Conservation (phyloP, 1,140 invertebrate species). For the Drosophila repletoides region DNA sequence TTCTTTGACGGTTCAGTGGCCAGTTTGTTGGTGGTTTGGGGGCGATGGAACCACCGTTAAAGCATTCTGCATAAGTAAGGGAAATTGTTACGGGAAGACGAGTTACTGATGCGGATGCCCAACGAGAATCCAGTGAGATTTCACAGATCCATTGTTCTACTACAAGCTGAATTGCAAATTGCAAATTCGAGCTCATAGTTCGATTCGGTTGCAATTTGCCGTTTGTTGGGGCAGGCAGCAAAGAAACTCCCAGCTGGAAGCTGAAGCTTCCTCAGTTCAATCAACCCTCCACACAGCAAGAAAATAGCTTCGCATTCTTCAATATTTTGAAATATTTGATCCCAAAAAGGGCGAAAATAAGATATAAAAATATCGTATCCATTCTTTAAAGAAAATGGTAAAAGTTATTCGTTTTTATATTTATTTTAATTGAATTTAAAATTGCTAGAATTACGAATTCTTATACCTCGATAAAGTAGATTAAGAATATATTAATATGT, state of each 20-base stretch:
- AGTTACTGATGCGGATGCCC: conserved; percentile 56
- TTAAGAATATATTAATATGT: too few relatives aligned
- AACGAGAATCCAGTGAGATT: background rate
- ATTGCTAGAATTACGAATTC: too few relatives aligned
- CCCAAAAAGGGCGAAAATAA: too few relatives aligned
- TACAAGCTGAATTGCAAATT: conserved; percentile 76
- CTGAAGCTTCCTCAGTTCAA: conserved; percentile 17
- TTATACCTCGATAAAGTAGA: too few relatives aligned
- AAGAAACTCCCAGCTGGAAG: conserved; percentile 24
- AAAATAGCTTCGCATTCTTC: too few relatives aligned
- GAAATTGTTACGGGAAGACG: conserved; percentile 75
- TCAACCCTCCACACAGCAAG: too few relatives aligned
- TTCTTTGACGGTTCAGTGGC: conserved; percentile 45
- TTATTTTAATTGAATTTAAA: too few relatives aligned
- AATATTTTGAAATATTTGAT: too few relatives aligned
- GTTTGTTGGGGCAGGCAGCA: conserved; percentile 76
- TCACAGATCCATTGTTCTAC: conserved; percentile 61
- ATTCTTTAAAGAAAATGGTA: too few relatives aligned
- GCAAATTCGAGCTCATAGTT: conserved; percentile 68
- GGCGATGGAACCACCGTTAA: conserved; percentile 62
- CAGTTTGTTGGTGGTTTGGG: conserved; percentile 33
- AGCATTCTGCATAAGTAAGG: conserved; percentile 69
- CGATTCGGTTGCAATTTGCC: conserved; percentile 66
- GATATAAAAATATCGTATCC: too few relatives aligned
- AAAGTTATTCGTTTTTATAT: too few relatives aligned